phyloP scores from a whole-genome alignment of 2,113 vertebrate species.

The Emberiza fucata region DNA sequence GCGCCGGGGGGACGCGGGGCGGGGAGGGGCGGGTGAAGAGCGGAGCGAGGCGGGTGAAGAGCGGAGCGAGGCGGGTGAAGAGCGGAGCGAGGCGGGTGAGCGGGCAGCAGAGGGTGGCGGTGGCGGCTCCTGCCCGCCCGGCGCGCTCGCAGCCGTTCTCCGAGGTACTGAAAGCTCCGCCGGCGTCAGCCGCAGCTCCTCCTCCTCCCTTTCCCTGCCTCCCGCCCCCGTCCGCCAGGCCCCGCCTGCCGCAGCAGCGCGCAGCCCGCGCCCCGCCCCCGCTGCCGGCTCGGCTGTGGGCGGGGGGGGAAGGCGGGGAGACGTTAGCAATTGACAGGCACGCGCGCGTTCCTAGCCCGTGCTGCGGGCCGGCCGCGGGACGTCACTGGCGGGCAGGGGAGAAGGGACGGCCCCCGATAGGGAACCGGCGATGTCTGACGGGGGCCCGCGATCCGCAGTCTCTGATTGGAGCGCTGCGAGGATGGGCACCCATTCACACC shows the following conservation, averaged over 20 bases:
- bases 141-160: neutral
- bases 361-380: rapidly evolving
- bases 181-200: neutral
- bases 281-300: too few relatives aligned
- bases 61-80: neutral
- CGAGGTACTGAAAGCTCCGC: slow-evolving; percentile 37
- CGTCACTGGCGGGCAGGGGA: neutral
- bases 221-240: neutral
- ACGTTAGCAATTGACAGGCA: neutral
- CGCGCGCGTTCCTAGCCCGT: neutral
- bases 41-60: neutral
- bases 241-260: neutral
- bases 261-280: neutral
- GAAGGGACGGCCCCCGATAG: neutral
- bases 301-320: neutral
- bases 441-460: rapidly evolving
- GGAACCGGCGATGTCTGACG: rapidly evolving
- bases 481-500: rapidly evolving
- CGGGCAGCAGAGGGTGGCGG: neutral
- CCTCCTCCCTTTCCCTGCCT: neutral
- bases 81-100: neutral
- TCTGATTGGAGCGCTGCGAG: neutral
- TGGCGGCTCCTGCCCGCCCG: neutral
- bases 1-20: neutral
- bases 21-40: neutral